A percentile compares a stretch with the other conserved stretches of the same genome.
These are phyloP conservation scores for Passer domesticus DNA, from an alignment of 2,113 vertebrate genomes.

Conservation along the genomic window DNA sequence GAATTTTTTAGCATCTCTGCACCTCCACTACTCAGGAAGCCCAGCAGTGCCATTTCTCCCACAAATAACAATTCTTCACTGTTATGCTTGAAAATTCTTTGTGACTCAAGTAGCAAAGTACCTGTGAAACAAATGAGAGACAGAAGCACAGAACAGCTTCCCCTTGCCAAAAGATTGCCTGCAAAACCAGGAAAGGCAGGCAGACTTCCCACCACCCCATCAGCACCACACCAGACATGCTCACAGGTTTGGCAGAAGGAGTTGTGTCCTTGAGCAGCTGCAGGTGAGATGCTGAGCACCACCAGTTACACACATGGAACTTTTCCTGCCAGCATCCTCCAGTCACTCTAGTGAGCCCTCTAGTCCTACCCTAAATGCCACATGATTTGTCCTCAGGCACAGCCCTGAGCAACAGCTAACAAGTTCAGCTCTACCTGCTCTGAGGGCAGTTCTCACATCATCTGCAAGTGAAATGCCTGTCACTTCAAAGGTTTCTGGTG, in stretches of 20 bases:
- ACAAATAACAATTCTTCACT: neutral
- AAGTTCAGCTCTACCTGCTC: neutral
- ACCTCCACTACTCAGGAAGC: neutral
- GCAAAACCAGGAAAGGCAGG: neutral
- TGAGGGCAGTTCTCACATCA: neutral
- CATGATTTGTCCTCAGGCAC: neutral
- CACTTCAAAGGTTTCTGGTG: neutral
- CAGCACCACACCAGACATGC: neutral
- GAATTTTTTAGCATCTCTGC: neutral
- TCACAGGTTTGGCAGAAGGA: neutral
- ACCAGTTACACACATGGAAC: neutral
- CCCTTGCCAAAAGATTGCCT: neutral
- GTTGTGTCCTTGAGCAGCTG: neutral
- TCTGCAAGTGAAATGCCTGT: neutral
- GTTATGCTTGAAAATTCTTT: rapidly evolving
- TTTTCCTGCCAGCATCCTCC: neutral
- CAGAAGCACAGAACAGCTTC: neutral
- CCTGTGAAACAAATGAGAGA: neutral
- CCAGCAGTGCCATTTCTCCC: neutral
- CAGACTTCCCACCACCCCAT: neutral
- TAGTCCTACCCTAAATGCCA: neutral
- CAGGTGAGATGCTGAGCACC: neutral
- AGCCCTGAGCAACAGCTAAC: neutral
- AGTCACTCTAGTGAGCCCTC: neutral
- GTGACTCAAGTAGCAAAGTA: neutral